These are phyloP conservation scores for Campoplex nolae DNA, from an alignment of 2,888 invertebrate species.

Conservation along the genomic window DNA sequence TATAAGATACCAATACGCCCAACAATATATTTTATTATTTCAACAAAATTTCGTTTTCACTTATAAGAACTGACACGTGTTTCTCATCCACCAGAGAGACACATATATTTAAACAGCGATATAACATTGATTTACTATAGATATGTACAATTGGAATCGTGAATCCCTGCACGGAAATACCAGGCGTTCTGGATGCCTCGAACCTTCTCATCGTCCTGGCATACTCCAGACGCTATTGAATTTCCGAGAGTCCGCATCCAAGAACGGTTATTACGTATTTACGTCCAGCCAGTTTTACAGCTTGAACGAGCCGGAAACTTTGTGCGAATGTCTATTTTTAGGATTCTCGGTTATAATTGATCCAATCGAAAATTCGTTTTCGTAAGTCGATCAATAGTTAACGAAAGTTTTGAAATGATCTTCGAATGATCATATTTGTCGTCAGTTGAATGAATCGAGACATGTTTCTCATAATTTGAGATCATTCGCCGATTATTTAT, in stretches of 20 bases:
- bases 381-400: no score
- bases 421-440: no score
- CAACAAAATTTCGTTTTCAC: no score
- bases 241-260: constrained; percentile 49
- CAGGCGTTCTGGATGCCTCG: constrained; percentile 48
- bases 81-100: background rate
- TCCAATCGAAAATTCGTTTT: background rate
- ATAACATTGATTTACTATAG: constrained; percentile 53
- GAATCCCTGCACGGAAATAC: constrained; percentile 60
- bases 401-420: background rate
- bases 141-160: constrained; percentile 40
- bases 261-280: constrained; percentile 54
- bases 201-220: constrained; percentile 62
- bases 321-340: constrained; percentile 18
- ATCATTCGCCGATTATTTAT: background rate
- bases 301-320: constrained; percentile 38
- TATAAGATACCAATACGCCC: no score
- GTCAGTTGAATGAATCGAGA: background rate
- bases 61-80: background rate
- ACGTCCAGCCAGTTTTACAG: constrained; percentile 35
- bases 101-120: background rate
- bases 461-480: background rate
- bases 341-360: constrained; percentile 4
- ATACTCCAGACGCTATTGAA: constrained; percentile 63
- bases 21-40: no score